A percentile compares a stretch with the other conserved stretches of the same genome.
phyloP scores from a whole-genome alignment of 2,888 invertebrate species.

The Dasysyrphus tricinctus region DNA sequence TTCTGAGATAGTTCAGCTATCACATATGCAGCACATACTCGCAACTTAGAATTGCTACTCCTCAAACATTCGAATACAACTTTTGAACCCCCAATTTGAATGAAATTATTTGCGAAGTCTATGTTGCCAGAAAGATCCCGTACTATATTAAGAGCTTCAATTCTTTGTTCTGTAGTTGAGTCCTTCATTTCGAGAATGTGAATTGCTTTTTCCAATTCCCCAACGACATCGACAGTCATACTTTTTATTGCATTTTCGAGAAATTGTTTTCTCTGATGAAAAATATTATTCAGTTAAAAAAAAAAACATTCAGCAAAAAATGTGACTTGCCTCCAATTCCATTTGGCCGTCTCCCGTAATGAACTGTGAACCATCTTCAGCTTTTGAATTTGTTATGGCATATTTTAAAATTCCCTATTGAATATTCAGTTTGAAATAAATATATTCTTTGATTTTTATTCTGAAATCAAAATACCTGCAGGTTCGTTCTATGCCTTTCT shows the following conservation, averaged over 20 bases:
- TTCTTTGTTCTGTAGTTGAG: conserved; percentile 84
- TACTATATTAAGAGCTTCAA: conserved; percentile 88
- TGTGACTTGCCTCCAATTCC: neutral
- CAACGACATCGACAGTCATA: conserved; percentile 88
- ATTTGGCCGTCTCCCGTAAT: neutral
- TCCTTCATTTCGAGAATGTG: conserved; percentile 85
- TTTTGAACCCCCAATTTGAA: conserved; percentile 92
- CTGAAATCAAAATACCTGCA: neutral
- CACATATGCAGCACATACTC: conserved; percentile 87
- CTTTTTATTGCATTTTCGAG: conserved; percentile 88
- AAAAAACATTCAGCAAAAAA: neutral
- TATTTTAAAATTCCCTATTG: conserved; percentile 7
- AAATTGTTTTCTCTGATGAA: conserved; percentile 84
- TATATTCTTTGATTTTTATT: neutral
- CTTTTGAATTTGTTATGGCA: conserved; percentile 3
- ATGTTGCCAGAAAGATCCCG: conserved; percentile 89
- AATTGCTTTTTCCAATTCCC: conserved; percentile 87
- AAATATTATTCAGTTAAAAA: neutral
- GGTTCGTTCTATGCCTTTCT: neutral
- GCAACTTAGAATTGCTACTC: conserved; percentile 86
- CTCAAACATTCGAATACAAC: conserved; percentile 88
- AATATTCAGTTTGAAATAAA: neutral
- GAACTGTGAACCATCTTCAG: conserved; percentile 1
- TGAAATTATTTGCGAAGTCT: conserved; percentile 93
- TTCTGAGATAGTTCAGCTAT: conserved; percentile 93